Evolutionary conservation across 2,113 vertebrate species (phyloP).

Genomic region (Lagopus muta): DNA sequence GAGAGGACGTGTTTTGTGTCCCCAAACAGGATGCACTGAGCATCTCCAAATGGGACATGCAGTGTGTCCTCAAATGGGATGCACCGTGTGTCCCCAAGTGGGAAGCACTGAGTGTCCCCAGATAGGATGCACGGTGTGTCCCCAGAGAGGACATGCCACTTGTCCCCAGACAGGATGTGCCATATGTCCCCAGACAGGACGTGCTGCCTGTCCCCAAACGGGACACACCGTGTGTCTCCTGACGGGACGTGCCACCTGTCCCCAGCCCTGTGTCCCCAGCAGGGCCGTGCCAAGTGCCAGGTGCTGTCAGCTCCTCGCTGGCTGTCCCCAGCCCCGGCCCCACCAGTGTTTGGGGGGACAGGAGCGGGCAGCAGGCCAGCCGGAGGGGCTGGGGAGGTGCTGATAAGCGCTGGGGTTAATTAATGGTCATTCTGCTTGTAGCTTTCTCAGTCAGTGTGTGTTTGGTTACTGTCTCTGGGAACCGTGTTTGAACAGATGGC

Average conservation of each 20-base stretch:
- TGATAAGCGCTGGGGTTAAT: conserved; percentile 80
- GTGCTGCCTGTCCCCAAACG: background rate
- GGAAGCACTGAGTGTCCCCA: background rate
- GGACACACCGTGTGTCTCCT: background rate
- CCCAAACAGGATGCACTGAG: too few relatives aligned
- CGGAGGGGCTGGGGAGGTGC: conserved; percentile 42
- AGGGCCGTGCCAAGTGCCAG: background rate
- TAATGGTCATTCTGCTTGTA: conserved; percentile 84
- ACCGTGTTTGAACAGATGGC: conserved; percentile 82
- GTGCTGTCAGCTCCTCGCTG: background rate
- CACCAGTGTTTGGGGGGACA: background rate
- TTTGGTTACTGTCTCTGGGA: conserved; percentile 87
- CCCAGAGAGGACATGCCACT: background rate
- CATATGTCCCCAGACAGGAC: too few relatives aligned
- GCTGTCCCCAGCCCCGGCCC: background rate
- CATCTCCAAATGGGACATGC: background rate
- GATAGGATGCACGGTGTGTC: background rate
- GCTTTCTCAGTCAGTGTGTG: conserved; percentile 84
- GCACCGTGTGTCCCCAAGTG: background rate
- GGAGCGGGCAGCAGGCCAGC: background rate
- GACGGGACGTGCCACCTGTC: background rate
- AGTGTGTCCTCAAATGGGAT: background rate
- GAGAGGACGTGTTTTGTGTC: too few relatives aligned
- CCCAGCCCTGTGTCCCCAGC: too few relatives aligned
- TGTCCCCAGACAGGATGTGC: background rate